phyloP scores from a whole-genome alignment of 2,797 vertebrate species.

The Molossus molossus region DNA sequence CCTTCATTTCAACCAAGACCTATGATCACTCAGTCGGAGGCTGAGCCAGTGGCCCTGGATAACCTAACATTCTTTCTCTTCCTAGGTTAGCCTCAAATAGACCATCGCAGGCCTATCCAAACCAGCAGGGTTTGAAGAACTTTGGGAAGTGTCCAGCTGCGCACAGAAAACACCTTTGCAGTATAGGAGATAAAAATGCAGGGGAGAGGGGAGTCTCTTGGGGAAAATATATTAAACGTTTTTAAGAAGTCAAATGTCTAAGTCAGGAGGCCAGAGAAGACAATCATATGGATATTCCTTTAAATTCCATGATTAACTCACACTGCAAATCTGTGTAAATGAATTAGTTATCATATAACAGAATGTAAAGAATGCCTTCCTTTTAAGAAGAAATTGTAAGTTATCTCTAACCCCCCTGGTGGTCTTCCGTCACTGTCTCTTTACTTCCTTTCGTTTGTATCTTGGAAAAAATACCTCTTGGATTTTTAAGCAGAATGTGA shows the following conservation, averaged over 20 bases:
- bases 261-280: not conserved
- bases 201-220: not conserved
- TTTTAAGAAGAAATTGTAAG: not conserved
- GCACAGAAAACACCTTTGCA: not conserved
- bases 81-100: slow-evolving; percentile 39
- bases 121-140: slow-evolving; percentile 38
- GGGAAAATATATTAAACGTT: slow-evolving; percentile 29
- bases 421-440: not conserved
- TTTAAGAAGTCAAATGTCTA: slow-evolving; percentile 36
- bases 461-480: not conserved
- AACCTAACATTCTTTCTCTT: slow-evolving; percentile 46
- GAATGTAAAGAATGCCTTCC: not conserved
- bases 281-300: not conserved
- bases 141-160: slow-evolving; percentile 1
- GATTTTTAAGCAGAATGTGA: not conserved
- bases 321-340: not conserved
- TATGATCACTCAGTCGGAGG: not conserved
- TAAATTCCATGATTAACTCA: slow-evolving; percentile 15
- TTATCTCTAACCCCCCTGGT: not conserved
- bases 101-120: not conserved
- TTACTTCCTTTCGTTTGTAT: not conserved
- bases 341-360: not conserved
- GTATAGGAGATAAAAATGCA: slow-evolving; percentile 5
- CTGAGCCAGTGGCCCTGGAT: not conserved
- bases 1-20: slow-evolving; percentile 54